Percentiles rank a stretch among this genome's conserved stretches.
These are phyloP conservation scores for Yponomeuta malinellus DNA, from an alignment of 2,888 invertebrate species.

Conservation along the genomic window DNA sequence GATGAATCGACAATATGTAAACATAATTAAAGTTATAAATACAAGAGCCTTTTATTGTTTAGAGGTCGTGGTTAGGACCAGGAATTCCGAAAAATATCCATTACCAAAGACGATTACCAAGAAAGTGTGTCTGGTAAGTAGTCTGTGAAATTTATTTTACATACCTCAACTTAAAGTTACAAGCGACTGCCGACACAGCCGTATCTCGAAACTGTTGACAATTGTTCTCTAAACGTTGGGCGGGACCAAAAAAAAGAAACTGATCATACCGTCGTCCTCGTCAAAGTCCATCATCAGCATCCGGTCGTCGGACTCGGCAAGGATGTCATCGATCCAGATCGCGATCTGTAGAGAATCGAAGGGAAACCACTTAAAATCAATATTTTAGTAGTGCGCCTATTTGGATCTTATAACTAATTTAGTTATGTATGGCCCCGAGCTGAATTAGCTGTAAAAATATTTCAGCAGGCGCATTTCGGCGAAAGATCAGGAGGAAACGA, in stretches of 20 bases:
- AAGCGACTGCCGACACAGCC: background rate
- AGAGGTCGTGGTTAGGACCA: too few species aligned
- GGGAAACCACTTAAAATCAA: background rate
- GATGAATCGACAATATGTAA: too few species aligned
- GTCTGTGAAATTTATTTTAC: background rate
- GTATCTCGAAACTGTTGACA: background rate
- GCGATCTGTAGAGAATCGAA: slow-evolving; percentile 40
- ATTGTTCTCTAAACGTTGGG: background rate
- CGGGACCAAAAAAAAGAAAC: background rate
- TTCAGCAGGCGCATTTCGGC: too few species aligned
- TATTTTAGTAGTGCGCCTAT: background rate
- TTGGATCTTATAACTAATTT: background rate
- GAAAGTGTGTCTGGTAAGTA: background rate
- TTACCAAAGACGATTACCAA: too few species aligned
- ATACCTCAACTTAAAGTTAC: background rate
- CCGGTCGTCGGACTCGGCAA: slow-evolving; percentile 61
- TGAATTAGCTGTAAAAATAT: too few species aligned
- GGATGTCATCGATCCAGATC: slow-evolving; percentile 64
- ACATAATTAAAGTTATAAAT: too few species aligned
- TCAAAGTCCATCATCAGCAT: slow-evolving; percentile 71
- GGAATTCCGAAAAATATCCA: too few species aligned
- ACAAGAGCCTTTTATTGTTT: too few species aligned
- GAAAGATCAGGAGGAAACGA: too few species aligned
- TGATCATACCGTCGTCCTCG: slow-evolving; percentile 55
- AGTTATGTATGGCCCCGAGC: too few species aligned